Conservation (phyloP, 2,113 vertebrate species). For the Anoura caudifer region DNA sequence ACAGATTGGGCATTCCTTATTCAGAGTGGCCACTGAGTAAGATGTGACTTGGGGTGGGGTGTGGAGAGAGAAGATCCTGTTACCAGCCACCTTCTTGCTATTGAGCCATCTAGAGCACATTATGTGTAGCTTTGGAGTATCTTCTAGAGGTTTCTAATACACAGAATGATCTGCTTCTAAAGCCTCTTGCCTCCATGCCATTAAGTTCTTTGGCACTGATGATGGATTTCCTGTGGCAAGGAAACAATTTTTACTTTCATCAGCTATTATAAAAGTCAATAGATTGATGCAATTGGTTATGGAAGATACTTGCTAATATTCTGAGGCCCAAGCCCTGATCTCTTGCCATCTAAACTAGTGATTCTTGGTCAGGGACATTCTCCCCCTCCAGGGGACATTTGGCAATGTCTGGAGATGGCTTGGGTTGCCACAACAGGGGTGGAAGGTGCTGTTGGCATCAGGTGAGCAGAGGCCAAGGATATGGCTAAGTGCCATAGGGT, state of each 20-base stretch:
- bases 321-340: neutral
- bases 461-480: neutral
- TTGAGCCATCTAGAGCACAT: neutral
- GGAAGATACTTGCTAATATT: neutral
- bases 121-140: neutral
- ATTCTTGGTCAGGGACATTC: neutral
- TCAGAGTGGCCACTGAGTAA: neutral
- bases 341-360: neutral
- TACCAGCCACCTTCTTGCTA: neutral
- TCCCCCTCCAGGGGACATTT: neutral
- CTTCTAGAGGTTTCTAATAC: slow-evolving; percentile 41
- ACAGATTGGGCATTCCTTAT: neutral
- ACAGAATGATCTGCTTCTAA: slow-evolving; percentile 24
- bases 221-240: slow-evolving; percentile 22
- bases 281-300: neutral
- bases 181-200: slow-evolving; percentile 6
- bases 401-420: neutral
- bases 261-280: slow-evolving; percentile 40
- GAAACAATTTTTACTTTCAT: slow-evolving; percentile 44
- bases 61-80: neutral
- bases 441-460: neutral
- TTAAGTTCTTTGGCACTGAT: slow-evolving; percentile 29
- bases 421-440: neutral
- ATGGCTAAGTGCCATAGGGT: neutral
- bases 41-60: neutral